Conservation (phyloP, 2,797 vertebrate species). For the Bradypus variegatus region DNA sequence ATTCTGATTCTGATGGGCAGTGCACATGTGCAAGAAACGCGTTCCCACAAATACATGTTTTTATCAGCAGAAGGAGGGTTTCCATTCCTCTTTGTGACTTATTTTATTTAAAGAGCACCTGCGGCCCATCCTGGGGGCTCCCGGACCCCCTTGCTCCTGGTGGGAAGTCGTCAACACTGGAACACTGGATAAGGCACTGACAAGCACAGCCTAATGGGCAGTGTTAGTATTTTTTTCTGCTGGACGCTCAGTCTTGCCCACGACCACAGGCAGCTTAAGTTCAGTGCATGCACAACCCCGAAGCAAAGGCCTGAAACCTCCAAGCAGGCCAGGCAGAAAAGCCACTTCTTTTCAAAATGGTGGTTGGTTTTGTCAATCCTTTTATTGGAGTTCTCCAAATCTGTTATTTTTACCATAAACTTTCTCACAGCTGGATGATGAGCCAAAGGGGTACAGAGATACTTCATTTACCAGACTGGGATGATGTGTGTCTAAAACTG, state of each 20-base stretch:
- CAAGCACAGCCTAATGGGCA: too few species aligned
- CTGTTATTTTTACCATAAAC: not conserved
- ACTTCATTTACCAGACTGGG: not conserved
- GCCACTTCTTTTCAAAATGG: not conserved
- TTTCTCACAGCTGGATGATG: not conserved
- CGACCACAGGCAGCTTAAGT: accelerated
- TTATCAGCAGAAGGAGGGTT: not conserved
- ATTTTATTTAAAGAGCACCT: not conserved
- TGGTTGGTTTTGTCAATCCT: too few species aligned
- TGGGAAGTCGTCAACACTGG: accelerated
- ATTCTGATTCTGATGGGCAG: not conserved
- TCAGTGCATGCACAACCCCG: accelerated
- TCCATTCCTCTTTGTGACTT: not conserved
- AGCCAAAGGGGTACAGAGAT: not conserved
- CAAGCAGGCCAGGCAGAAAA: accelerated
- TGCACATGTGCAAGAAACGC: accelerated
- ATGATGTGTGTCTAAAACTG: not conserved
- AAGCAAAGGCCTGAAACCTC: accelerated
- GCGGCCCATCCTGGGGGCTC: accelerated
- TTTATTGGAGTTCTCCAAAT: not conserved
- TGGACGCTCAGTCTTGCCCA: accelerated
- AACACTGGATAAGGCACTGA: accelerated
- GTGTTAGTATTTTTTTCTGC: accelerated
- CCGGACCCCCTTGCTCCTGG: accelerated
- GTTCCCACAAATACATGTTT: accelerated